Percentiles rank a stretch among this genome's conserved stretches.
Evolutionary conservation across 1,140 invertebrate genomes (phyloP).

Genomic region (Pogonomyrmex barbatus): DNA sequence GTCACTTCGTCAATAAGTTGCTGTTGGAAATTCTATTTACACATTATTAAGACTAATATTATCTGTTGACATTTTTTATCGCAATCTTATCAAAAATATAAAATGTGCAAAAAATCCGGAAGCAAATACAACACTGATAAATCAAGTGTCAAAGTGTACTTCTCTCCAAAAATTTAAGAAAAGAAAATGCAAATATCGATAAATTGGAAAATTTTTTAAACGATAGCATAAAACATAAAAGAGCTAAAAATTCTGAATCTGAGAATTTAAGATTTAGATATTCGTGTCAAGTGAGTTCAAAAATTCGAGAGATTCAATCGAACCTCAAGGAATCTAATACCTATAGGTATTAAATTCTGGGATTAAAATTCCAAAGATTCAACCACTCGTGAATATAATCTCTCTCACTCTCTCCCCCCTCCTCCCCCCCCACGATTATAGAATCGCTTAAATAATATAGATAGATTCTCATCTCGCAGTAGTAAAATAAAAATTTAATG

Average conservation of each 20-base stretch:
- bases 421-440: background rate
- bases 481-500: background rate
- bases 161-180: background rate
- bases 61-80: background rate
- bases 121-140: background rate
- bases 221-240: background rate
- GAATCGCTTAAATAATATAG: conserved; percentile 20
- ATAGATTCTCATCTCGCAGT: background rate
- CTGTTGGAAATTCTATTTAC: background rate
- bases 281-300: conserved; percentile 1
- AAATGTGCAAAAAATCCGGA: background rate
- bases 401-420: background rate
- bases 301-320: conserved; percentile 3
- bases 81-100: background rate
- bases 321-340: background rate
- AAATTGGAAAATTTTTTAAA: conserved; percentile 7
- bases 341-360: background rate
- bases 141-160: background rate
- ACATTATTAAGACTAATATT: background rate
- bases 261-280: background rate
- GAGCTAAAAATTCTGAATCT: background rate
- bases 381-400: background rate
- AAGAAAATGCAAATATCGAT: background rate
- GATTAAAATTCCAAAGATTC: conserved; percentile 36
- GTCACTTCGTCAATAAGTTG: conserved; percentile 8